Conservation (phyloP, 92 coral and sea anemone species). For the Phenganax subtilis region DNA sequence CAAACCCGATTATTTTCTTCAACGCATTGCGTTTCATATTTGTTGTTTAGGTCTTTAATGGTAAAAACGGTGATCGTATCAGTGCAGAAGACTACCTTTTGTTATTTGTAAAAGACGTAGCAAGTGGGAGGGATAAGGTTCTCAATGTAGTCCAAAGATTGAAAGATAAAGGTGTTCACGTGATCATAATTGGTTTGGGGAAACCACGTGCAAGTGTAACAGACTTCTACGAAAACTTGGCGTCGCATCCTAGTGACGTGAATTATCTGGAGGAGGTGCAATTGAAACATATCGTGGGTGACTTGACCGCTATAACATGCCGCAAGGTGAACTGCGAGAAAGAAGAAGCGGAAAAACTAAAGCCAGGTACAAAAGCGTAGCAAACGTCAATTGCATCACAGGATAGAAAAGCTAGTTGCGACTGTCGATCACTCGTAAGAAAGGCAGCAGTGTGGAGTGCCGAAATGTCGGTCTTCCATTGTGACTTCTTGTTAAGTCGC, state of each 20-base stretch:
- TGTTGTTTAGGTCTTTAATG: slow-evolving; percentile 11
- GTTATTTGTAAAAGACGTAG: slow-evolving; percentile 14
- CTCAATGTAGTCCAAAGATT: neutral
- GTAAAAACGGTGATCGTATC: slow-evolving; percentile 17
- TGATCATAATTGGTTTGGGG: slow-evolving; percentile 23
- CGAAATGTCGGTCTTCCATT: too few relatives aligned
- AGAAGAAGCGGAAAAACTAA: neutral
- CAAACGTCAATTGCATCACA: neutral
- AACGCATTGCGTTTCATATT: neutral
- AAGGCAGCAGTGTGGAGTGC: too few relatives aligned
- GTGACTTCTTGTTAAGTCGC: too few relatives aligned
- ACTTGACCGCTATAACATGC: slow-evolving; percentile 12
- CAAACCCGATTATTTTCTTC: neutral
- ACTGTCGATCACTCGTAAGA: too few relatives aligned
- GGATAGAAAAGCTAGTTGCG: too few relatives aligned
- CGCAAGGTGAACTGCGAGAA: slow-evolving; percentile 10
- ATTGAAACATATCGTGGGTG: slow-evolving; percentile 20
- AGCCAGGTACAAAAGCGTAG: neutral
- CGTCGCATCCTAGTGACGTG: slow-evolving; percentile 32
- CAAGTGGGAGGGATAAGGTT: neutral
- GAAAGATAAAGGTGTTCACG: slow-evolving; percentile 33
- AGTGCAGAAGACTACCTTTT: slow-evolving; percentile 26
- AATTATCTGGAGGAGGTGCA: neutral
- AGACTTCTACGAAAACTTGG: slow-evolving; percentile 24
- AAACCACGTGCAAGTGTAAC: neutral